phyloP scores from a whole-genome alignment of 2,888 invertebrate species.

The Syrphus vitripennis region DNA sequence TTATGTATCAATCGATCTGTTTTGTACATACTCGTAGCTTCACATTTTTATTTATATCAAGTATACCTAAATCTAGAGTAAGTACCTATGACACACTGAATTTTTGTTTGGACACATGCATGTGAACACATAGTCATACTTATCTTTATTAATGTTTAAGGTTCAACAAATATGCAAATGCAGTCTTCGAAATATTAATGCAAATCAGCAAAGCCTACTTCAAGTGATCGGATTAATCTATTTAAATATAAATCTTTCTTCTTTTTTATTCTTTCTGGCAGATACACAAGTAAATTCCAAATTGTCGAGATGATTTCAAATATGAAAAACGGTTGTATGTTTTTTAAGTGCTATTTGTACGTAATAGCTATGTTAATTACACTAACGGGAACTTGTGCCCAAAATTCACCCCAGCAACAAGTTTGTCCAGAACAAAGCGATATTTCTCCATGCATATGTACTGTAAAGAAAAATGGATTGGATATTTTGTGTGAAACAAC shows the following conservation, averaged over 20 bases:
- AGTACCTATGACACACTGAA: conserved; percentile 18
- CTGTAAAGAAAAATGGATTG: conserved; percentile 93
- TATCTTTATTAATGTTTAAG: not conserved
- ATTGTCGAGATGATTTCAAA: conserved; percentile 62
- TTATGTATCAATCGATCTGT: not conserved
- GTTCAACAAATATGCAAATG: not conserved
- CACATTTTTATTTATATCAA: not conserved
- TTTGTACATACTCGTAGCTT: not conserved
- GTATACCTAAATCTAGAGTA: not conserved
- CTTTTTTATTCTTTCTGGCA: conserved; percentile 7
- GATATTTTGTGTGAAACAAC: conserved; percentile 95
- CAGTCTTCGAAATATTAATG: not conserved
- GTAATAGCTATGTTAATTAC: conserved; percentile 35
- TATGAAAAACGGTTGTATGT: conserved; percentile 44
- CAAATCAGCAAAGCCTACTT: not conserved
- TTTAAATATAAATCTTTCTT: conserved; percentile 30
- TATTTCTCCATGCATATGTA: conserved; percentile 91
- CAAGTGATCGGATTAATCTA: conserved; percentile 39
- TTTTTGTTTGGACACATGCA: not conserved
- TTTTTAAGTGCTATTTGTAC: conserved; percentile 30
- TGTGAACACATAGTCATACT: not conserved
- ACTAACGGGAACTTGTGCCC: conserved; percentile 69
- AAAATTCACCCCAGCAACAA: conserved; percentile 82
- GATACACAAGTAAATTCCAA: conserved; percentile 46
- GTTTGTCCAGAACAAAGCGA: conserved; percentile 89